Percentiles rank a stretch among this genome's conserved stretches.
Evolutionary conservation across 2,113 vertebrate species (phyloP).

Genomic region (Anseranas semipalmata): DNA sequence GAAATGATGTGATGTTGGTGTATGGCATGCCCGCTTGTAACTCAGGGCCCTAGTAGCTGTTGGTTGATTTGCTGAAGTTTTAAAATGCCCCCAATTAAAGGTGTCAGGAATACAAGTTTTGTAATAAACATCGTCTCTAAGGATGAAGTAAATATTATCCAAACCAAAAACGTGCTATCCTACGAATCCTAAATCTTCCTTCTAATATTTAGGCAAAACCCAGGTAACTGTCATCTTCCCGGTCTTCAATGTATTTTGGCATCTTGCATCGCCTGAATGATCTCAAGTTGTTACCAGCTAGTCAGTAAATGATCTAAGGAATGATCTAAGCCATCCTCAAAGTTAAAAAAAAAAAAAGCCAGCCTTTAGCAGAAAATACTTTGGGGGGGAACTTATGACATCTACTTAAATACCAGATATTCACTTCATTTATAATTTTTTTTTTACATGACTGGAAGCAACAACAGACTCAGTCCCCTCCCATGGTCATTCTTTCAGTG

Average conservation of each 20-base stretch:
- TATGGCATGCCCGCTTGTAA: neutral
- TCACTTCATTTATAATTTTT: neutral
- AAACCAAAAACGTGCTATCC: neutral
- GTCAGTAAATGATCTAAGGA: neutral
- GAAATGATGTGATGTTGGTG: neutral
- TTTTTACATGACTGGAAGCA: constrained; percentile 29
- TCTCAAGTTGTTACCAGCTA: neutral
- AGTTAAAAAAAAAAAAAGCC: neutral
- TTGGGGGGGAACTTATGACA: neutral
- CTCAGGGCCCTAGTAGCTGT: neutral
- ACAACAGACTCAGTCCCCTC: neutral
- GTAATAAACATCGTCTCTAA: neutral
- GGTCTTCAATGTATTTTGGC: neutral
- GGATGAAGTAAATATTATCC: neutral
- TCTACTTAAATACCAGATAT: neutral
- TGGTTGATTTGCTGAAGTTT: neutral
- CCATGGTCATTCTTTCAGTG: neutral
- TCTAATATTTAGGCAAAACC: neutral
- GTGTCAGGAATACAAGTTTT: neutral
- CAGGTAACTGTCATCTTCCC: neutral
- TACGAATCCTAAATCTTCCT: neutral
- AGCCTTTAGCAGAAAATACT: neutral
- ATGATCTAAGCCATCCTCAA: neutral
- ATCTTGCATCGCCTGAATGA: neutral
- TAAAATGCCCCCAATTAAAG: neutral